Conservation (phyloP, 2,888 invertebrate genomes). For the Coleophora flavipennella region DNA sequence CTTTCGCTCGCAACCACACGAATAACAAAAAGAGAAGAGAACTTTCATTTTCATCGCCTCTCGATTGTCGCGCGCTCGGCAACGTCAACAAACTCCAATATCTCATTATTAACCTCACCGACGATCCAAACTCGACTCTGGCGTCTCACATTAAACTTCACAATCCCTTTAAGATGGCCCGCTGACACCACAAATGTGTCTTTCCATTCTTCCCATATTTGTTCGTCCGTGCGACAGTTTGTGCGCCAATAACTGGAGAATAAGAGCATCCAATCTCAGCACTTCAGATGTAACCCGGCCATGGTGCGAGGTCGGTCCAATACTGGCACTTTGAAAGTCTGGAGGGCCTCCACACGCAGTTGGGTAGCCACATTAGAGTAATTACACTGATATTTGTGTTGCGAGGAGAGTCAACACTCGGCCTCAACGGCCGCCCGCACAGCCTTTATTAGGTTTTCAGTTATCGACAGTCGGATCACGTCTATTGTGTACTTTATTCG, state of each 20-base stretch:
- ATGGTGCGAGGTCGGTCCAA: not conserved
- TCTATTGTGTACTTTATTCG: too few relatives aligned
- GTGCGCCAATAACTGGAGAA: slow-evolving; percentile 28
- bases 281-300: slow-evolving; percentile 14
- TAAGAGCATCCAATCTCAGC: slow-evolving; percentile 11
- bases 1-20: too few relatives aligned
- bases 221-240: slow-evolving; percentile 25
- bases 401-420: slow-evolving; percentile 7
- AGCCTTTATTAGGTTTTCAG: slow-evolving; percentile 3
- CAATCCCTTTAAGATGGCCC: not conserved
- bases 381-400: slow-evolving; percentile 9
- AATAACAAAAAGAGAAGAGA: slow-evolving; percentile 2
- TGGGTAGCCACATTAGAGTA: slow-evolving; percentile 9
- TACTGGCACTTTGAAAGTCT: not conserved
- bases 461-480: too few relatives aligned
- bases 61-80: slow-evolving; percentile 20
- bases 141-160: not conserved
- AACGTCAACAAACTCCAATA: slow-evolving; percentile 43
- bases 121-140: slow-evolving; percentile 13
- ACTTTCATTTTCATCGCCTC: slow-evolving; percentile 22
- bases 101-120: slow-evolving; percentile 30
- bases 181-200: slow-evolving; percentile 22
- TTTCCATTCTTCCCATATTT: slow-evolving; percentile 33
- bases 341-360: not conserved
- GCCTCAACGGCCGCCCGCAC: not conserved